Conservation (phyloP, 2,113 vertebrate species). For the Progne subis region DNA sequence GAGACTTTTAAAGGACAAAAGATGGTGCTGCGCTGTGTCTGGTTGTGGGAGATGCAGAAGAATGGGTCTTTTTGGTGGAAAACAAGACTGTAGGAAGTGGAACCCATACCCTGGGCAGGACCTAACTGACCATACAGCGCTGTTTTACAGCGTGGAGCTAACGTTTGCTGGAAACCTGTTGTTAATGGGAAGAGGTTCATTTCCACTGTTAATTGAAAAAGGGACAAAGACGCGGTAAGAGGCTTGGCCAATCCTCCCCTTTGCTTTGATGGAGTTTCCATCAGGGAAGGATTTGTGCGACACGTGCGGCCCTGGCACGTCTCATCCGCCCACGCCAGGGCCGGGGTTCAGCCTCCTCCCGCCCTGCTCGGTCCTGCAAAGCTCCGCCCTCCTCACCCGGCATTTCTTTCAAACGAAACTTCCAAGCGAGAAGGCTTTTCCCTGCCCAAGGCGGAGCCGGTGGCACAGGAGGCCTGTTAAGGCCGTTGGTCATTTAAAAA, state of each 20-base stretch:
- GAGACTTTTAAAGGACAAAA: not conserved
- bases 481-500: fast-evolving
- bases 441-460: fast-evolving
- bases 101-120: fast-evolving
- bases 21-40: fast-evolving
- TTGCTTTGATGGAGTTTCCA: not conserved
- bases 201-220: not conserved
- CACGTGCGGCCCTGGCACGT: fast-evolving
- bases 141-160: not conserved
- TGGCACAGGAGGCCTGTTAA: fast-evolving
- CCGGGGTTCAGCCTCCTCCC: fast-evolving
- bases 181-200: not conserved
- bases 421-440: not conserved
- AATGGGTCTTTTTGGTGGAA: not conserved
- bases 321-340: fast-evolving
- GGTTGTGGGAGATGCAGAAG: fast-evolving
- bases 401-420: not conserved
- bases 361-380: fast-evolving
- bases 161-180: not conserved
- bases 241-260: not conserved
- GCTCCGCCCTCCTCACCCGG: not conserved
- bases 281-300: fast-evolving
- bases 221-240: not conserved
- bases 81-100: fast-evolving
- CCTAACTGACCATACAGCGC: fast-evolving